Conservation (phyloP, 2,113 vertebrate species). For the Blennius ocellaris region DNA sequence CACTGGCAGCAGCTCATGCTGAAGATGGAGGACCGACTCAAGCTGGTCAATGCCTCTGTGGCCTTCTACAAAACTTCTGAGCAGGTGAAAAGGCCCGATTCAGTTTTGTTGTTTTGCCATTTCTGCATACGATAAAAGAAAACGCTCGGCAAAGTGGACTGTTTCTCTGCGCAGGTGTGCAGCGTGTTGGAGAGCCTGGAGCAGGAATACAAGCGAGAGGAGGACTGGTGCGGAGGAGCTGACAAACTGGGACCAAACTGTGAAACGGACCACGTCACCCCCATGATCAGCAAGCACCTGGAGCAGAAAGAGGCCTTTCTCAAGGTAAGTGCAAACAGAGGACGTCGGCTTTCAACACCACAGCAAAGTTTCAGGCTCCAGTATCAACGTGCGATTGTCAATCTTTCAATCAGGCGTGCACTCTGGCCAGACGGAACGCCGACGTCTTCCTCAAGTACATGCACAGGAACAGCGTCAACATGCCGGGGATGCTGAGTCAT, state of each 20-base stretch:
- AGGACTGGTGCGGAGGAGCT: conserved; percentile 98
- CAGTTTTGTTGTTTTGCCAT: too few species aligned
- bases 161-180: conserved; percentile 87
- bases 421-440: conserved; percentile 93
- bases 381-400: neutral
- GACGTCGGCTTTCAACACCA: too few species aligned
- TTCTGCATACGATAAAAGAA: too few species aligned
- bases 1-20: conserved; percentile 99
- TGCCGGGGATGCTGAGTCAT: conserved; percentile 98
- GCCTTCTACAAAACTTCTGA: conserved; percentile 99
- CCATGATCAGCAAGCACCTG: conserved; percentile 99
- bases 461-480: conserved; percentile 98
- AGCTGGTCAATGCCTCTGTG: conserved; percentile 98
- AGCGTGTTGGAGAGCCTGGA: conserved; percentile 98
- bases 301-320: conserved; percentile 98
- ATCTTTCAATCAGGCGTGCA: conserved; percentile 89
- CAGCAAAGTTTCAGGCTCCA: neutral
- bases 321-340: conserved; percentile 83
- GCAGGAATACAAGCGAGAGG: conserved; percentile 97
- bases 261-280: conserved; percentile 95
- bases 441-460: conserved; percentile 99
- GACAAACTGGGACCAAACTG: conserved; percentile 98
- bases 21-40: conserved; percentile 99
- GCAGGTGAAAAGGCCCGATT: conserved; percentile 83
- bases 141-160: too few species aligned